Percentiles rank a stretch among this genome's conserved stretches.
Evolutionary conservation across 1,140 invertebrate genomes (phyloP).

Genomic region (Drosophila mojavensis): DNA sequence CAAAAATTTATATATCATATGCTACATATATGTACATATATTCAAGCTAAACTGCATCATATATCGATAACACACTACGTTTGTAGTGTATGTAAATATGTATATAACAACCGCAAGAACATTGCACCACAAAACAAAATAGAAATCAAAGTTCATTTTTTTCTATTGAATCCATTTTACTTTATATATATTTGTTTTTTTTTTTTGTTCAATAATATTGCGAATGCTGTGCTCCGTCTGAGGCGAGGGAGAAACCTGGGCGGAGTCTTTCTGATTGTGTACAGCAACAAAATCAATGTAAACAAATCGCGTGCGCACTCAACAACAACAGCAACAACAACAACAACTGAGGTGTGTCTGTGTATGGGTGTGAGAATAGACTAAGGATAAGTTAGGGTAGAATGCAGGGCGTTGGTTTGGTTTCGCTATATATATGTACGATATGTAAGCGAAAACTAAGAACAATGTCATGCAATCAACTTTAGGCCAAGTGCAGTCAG

Average conservation of each 20-base stretch:
- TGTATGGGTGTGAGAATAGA: background rate
- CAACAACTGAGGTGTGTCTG: constrained; percentile 17
- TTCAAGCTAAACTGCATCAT: background rate
- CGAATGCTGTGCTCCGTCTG: constrained; percentile 27
- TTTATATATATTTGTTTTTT: constrained; percentile 2
- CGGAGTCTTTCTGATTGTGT: constrained; percentile 47
- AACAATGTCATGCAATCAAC: constrained; percentile 78
- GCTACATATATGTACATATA: background rate
- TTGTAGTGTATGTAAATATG: background rate
- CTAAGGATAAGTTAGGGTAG: constrained; percentile 1
- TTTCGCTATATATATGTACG: constrained; percentile 3
- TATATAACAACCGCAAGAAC: constrained; percentile 26
- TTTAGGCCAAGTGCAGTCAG: constrained; percentile 71
- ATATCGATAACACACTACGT: background rate
- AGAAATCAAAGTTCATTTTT: constrained; percentile 55
- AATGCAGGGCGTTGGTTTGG: constrained; percentile 9
- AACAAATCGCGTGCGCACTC: constrained; percentile 52
- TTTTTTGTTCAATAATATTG: constrained; percentile 60
- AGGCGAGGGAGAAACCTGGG: constrained; percentile 1
- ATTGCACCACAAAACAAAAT: constrained; percentile 26
- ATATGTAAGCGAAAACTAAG: constrained; percentile 58
- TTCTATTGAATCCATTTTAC: background rate
- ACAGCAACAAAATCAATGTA: constrained; percentile 68
- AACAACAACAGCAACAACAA: constrained; percentile 7
- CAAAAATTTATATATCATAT: background rate